phyloP scores from a whole-genome alignment of 35 echinoderm and acorn worm genomes.

The Heliocidaris tuberculata region DNA sequence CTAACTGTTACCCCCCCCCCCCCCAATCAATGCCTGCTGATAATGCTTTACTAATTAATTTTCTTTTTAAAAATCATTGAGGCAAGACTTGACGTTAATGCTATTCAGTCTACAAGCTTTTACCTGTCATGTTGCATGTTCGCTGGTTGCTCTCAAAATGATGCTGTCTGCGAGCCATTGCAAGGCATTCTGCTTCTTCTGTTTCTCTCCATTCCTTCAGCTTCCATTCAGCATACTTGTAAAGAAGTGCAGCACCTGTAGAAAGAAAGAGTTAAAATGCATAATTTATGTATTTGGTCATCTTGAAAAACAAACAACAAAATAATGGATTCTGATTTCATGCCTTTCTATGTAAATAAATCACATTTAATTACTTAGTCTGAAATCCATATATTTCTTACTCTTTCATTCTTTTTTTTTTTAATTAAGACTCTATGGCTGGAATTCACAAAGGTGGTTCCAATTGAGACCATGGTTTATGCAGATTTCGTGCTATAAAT shows the following conservation, averaged over 20 bases:
- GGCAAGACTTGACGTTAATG: too few relatives aligned
- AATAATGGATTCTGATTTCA: neutral
- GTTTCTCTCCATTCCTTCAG: slow-evolving; percentile 76
- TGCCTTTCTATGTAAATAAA: neutral
- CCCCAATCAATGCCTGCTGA: too few relatives aligned
- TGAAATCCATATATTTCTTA: too few relatives aligned
- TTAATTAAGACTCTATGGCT: too few relatives aligned
- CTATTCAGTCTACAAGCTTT: too few relatives aligned
- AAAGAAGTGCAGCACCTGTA: slow-evolving; percentile 72
- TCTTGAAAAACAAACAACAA: neutral
- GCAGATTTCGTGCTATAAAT: too few relatives aligned
- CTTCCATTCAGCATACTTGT: slow-evolving; percentile 87
- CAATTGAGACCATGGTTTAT: too few relatives aligned
- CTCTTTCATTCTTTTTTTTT: too few relatives aligned
- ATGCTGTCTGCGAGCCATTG: slow-evolving; percentile 83
- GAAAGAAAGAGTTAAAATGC: neutral
- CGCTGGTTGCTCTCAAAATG: slow-evolving; percentile 98
- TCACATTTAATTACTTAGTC: neutral
- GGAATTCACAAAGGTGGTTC: too few relatives aligned
- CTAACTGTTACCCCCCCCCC: too few relatives aligned
- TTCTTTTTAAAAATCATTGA: too few relatives aligned
- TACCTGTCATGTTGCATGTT: slow-evolving; percentile 90
- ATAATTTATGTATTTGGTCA: neutral
- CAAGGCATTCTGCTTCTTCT: slow-evolving; percentile 84
- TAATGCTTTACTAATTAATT: too few relatives aligned